A percentile compares a stretch with the other conserved stretches of the same genome.
phyloP scores from a whole-genome alignment of 1,140 invertebrate genomes.

The Drosophila orosa region DNA sequence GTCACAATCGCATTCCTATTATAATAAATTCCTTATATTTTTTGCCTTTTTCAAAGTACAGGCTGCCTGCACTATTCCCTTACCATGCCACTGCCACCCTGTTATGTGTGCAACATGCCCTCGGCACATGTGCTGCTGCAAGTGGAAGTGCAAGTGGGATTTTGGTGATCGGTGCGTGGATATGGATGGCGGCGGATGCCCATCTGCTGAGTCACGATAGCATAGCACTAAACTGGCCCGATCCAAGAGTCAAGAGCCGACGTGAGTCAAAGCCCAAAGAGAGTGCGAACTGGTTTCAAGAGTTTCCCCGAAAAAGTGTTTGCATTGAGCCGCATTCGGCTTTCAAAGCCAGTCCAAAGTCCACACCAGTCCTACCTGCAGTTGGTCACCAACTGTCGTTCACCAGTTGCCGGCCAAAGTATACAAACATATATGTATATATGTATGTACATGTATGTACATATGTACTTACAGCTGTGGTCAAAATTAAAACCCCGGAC shows the following conservation, averaged over 20 bases:
- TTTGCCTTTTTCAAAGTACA: conserved; percentile 7
- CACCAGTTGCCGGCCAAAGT: neutral
- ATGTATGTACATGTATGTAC: neutral
- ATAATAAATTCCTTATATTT: conserved; percentile 9
- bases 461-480: neutral
- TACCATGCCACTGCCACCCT: conserved; percentile 27
- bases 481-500: neutral
- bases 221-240: conserved; percentile 28
- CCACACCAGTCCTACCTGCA: conserved; percentile 38
- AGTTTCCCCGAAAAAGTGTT: conserved; percentile 63
- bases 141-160: conserved; percentile 17
- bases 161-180: conserved; percentile 9
- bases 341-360: conserved; percentile 60
- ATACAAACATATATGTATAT: neutral
- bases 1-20: conserved; percentile 6
- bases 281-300: conserved; percentile 66
- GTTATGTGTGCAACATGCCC: conserved; percentile 35
- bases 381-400: conserved; percentile 23
- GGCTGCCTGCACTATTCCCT: conserved; percentile 7
- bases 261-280: conserved; percentile 36
- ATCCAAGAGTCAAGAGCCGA: conserved; percentile 11
- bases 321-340: conserved; percentile 56
- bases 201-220: conserved; percentile 34
- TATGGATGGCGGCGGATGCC: conserved; percentile 19
- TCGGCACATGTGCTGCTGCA: conserved; percentile 16